Base-by-base conservation (phyloP, 2,113 vertebrate species). In the Sebastes fasciatus region DNA sequence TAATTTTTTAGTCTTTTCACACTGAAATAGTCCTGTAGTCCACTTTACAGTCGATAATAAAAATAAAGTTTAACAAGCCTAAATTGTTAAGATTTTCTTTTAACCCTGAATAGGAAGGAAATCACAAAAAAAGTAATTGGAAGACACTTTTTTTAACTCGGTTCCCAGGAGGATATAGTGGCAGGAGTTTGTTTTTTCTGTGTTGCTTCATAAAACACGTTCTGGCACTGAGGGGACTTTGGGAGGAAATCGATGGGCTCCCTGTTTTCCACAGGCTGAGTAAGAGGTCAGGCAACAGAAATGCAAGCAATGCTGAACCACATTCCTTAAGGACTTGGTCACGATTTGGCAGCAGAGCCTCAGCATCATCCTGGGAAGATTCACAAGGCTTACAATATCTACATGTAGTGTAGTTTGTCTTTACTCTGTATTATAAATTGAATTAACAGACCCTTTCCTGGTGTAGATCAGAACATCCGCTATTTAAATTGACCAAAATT, bases 251-350 rank as follows among this genome's bases (percentile, higher is more conserved):
- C 62, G 51, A 60, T 72, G 67, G 73, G 65, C 75, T 92, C 83
- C 75, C 79, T 83, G 89, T 84, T 89, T 89, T 90, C 57, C 80
- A 87, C 74, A 67, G 62, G 11, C 78, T 58, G 43, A 85, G 74
- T 62, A 81, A 79, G 67, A 87, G 78, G 84, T 92, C 92, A 92
- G 84, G 74, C 79, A 78, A 65, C 26, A 93, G 82, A 91, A 91
- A 92, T 90, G 88, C 49, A 34, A 89, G 79, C 81, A 86, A 94
- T 93, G 92, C 79, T 80, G 17, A 23, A 66, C 5, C 42, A 26
- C 93, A 93, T 94, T 92, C 89, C 79, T 91, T 34, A 51, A 21
- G 51, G 70, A 77, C 71, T 89, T 83, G 70, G 80, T 94, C 90
- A 92, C 57, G 55, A 85, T 67, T 89, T 93, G 88, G 91, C 91